Evolutionary conservation across 2,797 vertebrate genomes (phyloP), one percentile per base, ranked within the genome.

Genomic region (Melopsittacus undulatus): DNA sequence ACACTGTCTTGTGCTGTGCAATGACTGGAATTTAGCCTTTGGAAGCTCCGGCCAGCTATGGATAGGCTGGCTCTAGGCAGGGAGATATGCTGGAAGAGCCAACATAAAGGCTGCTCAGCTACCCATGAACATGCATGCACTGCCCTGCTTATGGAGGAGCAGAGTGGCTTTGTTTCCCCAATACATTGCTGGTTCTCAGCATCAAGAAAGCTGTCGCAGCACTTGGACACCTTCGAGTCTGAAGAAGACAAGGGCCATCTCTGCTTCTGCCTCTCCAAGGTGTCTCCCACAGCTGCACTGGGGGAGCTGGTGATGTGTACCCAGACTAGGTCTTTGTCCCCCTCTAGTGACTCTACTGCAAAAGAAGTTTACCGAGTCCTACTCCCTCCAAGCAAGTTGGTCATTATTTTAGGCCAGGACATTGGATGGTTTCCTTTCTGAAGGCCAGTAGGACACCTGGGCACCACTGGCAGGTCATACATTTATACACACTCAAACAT

Each of bases 301-400:
- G 64, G 36, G 46, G 5, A 93, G 52, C 48, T 77, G 52, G 73
- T 38, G 27, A 40, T 75, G 49, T 13, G 24, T 16, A 90, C 54
- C 34, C 92, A 92, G 66, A n/a, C 81, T 64, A 95, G 90, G 92
- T 95, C 96, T 97, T 96, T 97, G 95, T 96, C 96, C 94, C 96
- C 96, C 96, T 96, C 96, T 96, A 97, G 96, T 95, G 96, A 93
- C 90, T 90, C 12, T 11, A 78, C 49, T 80, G 68, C 57, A 92
- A 80, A 87, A 78, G 84, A 74, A 66, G 52, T 68, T 78, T 83
- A 64, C 70, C 0, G 0, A 83, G 62, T 43, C 20, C 90, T 89
- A 27, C 22, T 83, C 27, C 49, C 51, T 92, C 56, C 51, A 32
- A 82, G 43, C 32, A 46, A 79, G 49, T 34, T 4, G 49, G 64